Percentiles rank a stretch among this genome's conserved stretches.
These are phyloP conservation scores for Halictus quadricinctus DNA, from an alignment of 2,888 invertebrate genomes.

Conservation along the genomic window DNA sequence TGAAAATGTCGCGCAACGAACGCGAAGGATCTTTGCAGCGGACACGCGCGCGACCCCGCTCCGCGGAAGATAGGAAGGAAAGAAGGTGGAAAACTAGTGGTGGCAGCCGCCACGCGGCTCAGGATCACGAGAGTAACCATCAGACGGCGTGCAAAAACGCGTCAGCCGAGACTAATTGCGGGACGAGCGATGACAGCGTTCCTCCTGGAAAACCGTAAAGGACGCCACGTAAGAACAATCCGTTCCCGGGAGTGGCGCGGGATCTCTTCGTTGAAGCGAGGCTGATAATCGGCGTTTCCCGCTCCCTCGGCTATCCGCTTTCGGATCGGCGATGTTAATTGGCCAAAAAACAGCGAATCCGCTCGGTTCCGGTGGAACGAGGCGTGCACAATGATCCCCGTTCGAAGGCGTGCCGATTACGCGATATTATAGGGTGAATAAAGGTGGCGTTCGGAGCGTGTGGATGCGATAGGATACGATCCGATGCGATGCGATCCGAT, in stretches of 20 bases:
- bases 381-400: background rate
- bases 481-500: background rate
- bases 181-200: slow-evolving; percentile 71
- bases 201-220: slow-evolving; percentile 62
- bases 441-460: background rate
- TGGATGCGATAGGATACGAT: background rate
- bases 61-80: slow-evolving; percentile 6
- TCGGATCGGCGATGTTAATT: slow-evolving; percentile 29
- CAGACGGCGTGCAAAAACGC: slow-evolving; percentile 67
- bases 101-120: slow-evolving; percentile 55
- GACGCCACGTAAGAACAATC: slow-evolving; percentile 48
- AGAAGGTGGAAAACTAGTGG: slow-evolving; percentile 35
- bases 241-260: background rate
- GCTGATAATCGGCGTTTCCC: slow-evolving; percentile 8
- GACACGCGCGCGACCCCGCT: slow-evolving; percentile 30
- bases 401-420: background rate
- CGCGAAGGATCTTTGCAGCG: slow-evolving; percentile 46
- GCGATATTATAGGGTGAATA: slow-evolving; percentile 2
- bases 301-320: slow-evolving; percentile 20
- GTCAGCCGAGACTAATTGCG: slow-evolving; percentile 72
- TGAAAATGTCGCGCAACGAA: slow-evolving; percentile 52
- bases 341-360: slow-evolving; percentile 26
- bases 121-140: slow-evolving; percentile 45
- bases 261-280: background rate
- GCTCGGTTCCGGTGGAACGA: slow-evolving; percentile 8